Evolutionary conservation across 2,888 invertebrate species (phyloP), one percentile per base, ranked within the genome.

Genomic region (Phalera bucephala): DNA sequence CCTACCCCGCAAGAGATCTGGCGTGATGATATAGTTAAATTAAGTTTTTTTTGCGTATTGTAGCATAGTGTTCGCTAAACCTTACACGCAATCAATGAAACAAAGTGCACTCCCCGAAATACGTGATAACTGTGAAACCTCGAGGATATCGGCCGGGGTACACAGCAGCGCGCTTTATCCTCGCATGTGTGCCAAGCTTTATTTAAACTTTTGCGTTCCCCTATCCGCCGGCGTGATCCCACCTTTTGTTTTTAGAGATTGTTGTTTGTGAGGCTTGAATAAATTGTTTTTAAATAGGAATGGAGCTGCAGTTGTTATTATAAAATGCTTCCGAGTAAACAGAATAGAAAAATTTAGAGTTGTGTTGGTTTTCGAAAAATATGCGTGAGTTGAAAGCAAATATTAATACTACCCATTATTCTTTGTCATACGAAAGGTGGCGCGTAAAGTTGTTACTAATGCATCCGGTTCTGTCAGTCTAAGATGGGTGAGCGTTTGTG

Each of bases 71-170:
- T 17, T 10, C 8, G 26, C 4, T 8, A 5, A 29, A 17, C 22
- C 9, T 36, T 27, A 41, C 34, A 46, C 28, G 36, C 44, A 39
- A 50, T 45, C 42, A 56, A 48, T 46, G 50, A 53, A 60, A 52
- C 38, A 57, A 44, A 60, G 45, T 46, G 52, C 56, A 54, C 53
- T 60, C 50, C 40, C 40, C 41, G 44, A 50, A 53, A 50, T 69
- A 73, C 75, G 75, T 76, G 75, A 66, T 65, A 63, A 60, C 59
- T 56, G 62, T 52, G 35, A 48, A 51, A 52, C 49, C 31, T 31
- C 35, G 34, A 31, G 73, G 74, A 74, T 75, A 63, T 53, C 45
- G 37, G 38, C 17, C 31, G 27, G 51, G 49, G 52, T 57, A 57
- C 56, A 54, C 53, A 45, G 30, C 37, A 36, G 33, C 26, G 27